These are phyloP conservation scores for Zoanthus sansibaricus DNA, from an alignment of 92 coral and sea anemone genomes.

Conservation along the genomic window DNA sequence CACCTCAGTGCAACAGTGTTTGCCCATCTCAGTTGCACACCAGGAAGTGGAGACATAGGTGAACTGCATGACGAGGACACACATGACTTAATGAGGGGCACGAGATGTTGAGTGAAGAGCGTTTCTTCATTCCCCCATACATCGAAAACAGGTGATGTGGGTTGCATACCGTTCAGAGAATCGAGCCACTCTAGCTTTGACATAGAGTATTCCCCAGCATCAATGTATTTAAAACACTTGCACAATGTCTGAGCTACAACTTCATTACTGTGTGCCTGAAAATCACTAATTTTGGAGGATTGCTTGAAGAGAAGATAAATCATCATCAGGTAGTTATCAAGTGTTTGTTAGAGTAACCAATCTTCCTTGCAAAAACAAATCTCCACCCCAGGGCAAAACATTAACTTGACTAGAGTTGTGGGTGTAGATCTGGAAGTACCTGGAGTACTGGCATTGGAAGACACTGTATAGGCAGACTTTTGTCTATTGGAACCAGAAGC, in stretches of 20 bases:
- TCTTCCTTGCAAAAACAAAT: conserved; percentile 27
- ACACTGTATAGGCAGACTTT: conserved; percentile 3
- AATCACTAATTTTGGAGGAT: conserved; percentile 12
- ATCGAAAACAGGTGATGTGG: conserved; percentile 32
- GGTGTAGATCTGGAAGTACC: conserved; percentile 21
- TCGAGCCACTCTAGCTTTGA: conserved; percentile 59
- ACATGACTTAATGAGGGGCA: conserved; percentile 52
- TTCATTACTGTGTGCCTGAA: conserved; percentile 30
- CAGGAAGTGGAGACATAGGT: conserved; percentile 51
- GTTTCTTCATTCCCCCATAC: conserved; percentile 62
- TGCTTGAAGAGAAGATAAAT: conserved; percentile 45
- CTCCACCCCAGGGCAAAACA: conserved; percentile 65
- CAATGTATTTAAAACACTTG: conserved; percentile 42
- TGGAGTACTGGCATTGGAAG: conserved; percentile 1
- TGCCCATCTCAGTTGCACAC: conserved; percentile 52
- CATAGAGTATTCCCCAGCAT: conserved; percentile 26
- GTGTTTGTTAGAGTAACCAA: conserved; percentile 47
- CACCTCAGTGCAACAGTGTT: conserved; percentile 68
- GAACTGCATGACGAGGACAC: conserved; percentile 55
- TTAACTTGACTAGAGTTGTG: conserved; percentile 5
- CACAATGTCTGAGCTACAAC: conserved; percentile 55
- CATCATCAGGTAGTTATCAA: conserved; percentile 60
- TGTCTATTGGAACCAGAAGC: conserved; percentile 10
- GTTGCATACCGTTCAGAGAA: conserved; percentile 21
- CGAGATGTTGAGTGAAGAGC: conserved; percentile 47